Base-by-base conservation (phyloP, 2,797 vertebrate species). In the Leptatherina wallacei region DNA sequence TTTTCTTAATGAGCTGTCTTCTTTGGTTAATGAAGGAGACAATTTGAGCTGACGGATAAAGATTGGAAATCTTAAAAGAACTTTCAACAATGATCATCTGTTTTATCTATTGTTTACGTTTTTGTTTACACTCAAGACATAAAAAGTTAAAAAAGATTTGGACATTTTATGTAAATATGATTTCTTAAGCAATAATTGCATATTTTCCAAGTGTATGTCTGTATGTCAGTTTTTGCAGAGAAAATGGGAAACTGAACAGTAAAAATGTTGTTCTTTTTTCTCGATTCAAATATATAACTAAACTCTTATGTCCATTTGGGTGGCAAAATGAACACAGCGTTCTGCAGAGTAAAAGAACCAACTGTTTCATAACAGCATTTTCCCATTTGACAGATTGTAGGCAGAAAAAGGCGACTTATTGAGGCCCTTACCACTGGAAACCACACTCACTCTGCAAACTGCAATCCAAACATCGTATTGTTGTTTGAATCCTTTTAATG, bases 221-320 rank as follows among this genome's bases (percentile, higher is more conserved):
- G 13, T 49, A 24, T 47, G 11, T 22, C 47, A 35, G 11, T 35
- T 51, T 0, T 4, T 10, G 49, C 36, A 40, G 32, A 40, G 24
- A 69, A 44, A 24, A 2, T 24, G 6, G 0, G n/a, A 33, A 55
- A 29, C 16, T 35, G 11, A 20, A 24, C 10, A 55, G 29, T 8
- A 69, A 65, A 38, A 69, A 2, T 30, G 4, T 20, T 30, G 30
- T 51, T 52, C 11, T 24, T 65, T 69, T 55, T 40, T n/a, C 20
- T 71, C 58, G 71, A 72, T 69, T 44, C 67, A 35, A 65, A 12
- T 80, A 59, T 82, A 65, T 85, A 82, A 63, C 52, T 70, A 47
- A 76, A 65, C 51, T 30, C 20, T 60, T 40, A 66, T 55, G 74
- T 51, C 51, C 40, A 57, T 65, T 67, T 72, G 40, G 61, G 13